Percentiles rank a stretch among this genome's conserved stretches.
Conservation (phyloP, 2,888 invertebrate genomes). For the Cataglyphis rosenhaueri region DNA sequence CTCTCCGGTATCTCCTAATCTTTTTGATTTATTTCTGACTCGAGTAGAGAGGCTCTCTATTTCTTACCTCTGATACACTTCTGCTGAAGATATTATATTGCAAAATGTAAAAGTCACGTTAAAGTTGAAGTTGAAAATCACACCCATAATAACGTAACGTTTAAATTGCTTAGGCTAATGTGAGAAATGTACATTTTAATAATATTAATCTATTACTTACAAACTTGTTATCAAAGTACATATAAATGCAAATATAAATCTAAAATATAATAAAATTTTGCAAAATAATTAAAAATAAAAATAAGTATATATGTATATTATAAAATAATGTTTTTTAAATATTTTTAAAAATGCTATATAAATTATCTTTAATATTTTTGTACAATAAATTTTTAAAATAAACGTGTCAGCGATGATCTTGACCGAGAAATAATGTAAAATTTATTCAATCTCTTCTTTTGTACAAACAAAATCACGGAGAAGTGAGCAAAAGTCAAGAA, state of each 20-base stretch:
- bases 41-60: conserved; percentile 25
- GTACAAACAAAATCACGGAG: conserved; percentile 1
- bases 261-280: neutral
- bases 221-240: neutral
- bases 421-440: conserved; percentile 9
- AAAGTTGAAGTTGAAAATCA: neutral
- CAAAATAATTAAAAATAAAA: neutral
- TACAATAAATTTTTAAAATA: conserved; percentile 17
- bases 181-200: neutral
- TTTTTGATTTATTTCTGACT: conserved; percentile 48
- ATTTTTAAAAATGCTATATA: neutral
- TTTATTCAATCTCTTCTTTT: conserved; percentile 15
- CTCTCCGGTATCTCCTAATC: conserved; percentile 34
- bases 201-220: neutral
- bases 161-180: conserved; percentile 1
- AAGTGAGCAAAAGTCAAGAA: neutral
- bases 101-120: conserved; percentile 11
- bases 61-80: conserved; percentile 18
- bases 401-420: neutral
- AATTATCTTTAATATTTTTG: conserved; percentile 5
- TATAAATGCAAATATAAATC: neutral
- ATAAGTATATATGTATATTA: neutral
- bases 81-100: conserved; percentile 16
- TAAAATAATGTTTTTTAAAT: neutral
- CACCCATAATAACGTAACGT: neutral